phyloP scores from a whole-genome alignment of 2,113 vertebrate genomes.

The Eptesicus fuscus region DNA sequence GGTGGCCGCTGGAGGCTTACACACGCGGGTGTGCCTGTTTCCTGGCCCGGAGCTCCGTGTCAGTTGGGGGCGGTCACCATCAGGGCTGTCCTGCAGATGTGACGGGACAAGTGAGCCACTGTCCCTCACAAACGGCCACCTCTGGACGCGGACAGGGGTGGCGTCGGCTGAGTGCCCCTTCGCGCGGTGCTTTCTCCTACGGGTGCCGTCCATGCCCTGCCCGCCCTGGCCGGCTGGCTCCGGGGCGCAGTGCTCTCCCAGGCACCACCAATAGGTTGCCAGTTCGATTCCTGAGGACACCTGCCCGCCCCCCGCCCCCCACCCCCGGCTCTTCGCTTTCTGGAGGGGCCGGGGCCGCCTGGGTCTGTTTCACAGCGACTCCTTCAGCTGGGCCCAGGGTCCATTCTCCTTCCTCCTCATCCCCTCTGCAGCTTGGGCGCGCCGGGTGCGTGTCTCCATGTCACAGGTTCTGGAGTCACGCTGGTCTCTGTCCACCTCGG shows the following conservation, averaged over 20 bases:
- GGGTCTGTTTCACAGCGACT: neutral
- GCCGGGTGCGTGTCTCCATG: neutral
- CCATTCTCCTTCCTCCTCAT: neutral
- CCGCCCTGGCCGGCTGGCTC: no score
- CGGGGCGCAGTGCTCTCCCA: no score
- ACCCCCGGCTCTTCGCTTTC: rapidly evolving
- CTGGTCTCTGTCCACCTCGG: rapidly evolving
- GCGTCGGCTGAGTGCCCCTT: rapidly evolving
- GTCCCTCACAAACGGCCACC: neutral
- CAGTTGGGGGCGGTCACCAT: neutral
- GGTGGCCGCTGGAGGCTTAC: neutral
- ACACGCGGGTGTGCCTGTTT: neutral
- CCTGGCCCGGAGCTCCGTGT: neutral
- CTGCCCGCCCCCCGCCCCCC: no score
- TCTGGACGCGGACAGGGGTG: neutral
- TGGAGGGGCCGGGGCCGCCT: rapidly evolving
- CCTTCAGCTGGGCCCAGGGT: neutral
- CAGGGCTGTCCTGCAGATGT: no score
- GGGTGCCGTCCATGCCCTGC: neutral
- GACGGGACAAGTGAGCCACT: neutral
- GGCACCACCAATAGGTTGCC: no score
- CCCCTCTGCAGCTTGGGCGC: neutral
- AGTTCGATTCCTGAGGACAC: no score
- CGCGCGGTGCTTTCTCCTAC: neutral
- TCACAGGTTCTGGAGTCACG: neutral